Percentiles rank a stretch among this genome's conserved stretches.
Conservation (phyloP, 2,888 invertebrate genomes). For the Lydus trimaculatus region DNA sequence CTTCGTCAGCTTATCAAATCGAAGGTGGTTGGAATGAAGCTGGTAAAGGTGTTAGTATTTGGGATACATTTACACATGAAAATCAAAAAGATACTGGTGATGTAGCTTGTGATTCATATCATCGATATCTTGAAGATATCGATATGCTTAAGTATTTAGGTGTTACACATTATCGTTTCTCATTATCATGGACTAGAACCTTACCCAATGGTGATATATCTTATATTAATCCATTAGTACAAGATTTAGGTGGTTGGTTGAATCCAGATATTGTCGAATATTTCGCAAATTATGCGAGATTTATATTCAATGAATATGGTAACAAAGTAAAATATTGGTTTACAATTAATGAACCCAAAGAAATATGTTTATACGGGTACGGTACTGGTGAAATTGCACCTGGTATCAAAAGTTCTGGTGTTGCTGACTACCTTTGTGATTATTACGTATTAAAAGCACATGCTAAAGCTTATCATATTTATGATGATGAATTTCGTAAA, state of each 20-base stretch:
- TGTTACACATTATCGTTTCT: conserved; percentile 74
- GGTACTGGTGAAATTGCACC: conserved; percentile 34
- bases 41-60: conserved; percentile 40
- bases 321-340: conserved; percentile 44
- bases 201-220: conserved; percentile 73
- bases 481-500: conserved; percentile 66
- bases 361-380: conserved; percentile 34
- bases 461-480: conserved; percentile 70
- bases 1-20: conserved; percentile 51
- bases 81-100: conserved; percentile 67
- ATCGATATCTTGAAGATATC: conserved; percentile 70
- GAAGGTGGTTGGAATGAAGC: conserved; percentile 57
- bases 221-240: conserved; percentile 70
- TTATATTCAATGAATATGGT: conserved; percentile 41
- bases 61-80: conserved; percentile 53
- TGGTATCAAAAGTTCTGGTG: conserved; percentile 59
- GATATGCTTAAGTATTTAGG: conserved; percentile 69
- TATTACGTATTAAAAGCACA: conserved; percentile 73
- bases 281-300: conserved; percentile 41
- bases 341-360: conserved; percentile 43
- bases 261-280: conserved; percentile 34
- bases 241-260: conserved; percentile 46
- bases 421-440: conserved; percentile 70
- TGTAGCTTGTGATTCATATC: conserved; percentile 74
- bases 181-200: conserved; percentile 78